Base-by-base conservation (phyloP, 2,888 invertebrate species). In the Drepanosiphum platanoidis region DNA sequence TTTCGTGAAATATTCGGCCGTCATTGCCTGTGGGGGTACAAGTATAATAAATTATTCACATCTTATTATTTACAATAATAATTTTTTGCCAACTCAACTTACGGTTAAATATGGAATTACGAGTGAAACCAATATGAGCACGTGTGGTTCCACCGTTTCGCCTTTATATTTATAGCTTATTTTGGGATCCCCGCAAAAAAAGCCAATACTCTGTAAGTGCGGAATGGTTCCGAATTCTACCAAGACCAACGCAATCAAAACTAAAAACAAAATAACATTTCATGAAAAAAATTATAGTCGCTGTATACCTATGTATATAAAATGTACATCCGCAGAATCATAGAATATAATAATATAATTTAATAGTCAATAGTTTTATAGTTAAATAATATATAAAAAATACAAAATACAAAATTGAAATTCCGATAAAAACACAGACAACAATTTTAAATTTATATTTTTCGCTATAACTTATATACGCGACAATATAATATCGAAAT, bases 181-280 rank as follows among this genome's bases (percentile, higher is more conserved):
- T 86, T 92, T 91, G 9, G 93, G 93, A 89, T 95, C 95, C 88
- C 92, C 92, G 90, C 95, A 95, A 88, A 90, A 92, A 90, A 94
- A 95, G 13, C 94, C 95, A 80, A 92, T 90, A 86, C 91, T 91
- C 34, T 92, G 91, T 87, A 92, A 92, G 32, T 87, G 87, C 5
- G 93, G 94, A 46, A 94, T 89, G 34, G 92, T 90, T 0, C 94
- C 94, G 58, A 92, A 92, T 89, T 94, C 94, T 68, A 93, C 90
- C 30, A 93, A 89, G 39, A 91, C 90, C 88, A 94, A 90, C 88
- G 93, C 89, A 87, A 92, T 90, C 72, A 91, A 89, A 88, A 93
- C 93, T 93, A 92, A 88, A 91, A 91, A 89, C 90, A 88, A 87
- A 52, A 34, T 52, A 70, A 74, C 1, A 30, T 3, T 15, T 52